Conservation (phyloP, 1,140 invertebrate genomes). For the Archivesica marissinica region DNA sequence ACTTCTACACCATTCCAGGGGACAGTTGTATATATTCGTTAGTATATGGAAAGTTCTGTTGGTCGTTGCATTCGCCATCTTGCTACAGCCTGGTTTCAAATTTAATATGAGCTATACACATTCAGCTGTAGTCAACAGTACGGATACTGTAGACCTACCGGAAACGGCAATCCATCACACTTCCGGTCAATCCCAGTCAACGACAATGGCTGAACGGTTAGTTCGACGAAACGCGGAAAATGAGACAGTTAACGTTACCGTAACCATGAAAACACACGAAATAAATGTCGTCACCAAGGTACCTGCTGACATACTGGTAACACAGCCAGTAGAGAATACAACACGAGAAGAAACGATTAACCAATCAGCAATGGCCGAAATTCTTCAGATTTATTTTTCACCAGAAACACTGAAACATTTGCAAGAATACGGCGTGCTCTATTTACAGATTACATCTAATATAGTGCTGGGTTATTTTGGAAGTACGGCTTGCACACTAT, state of each 20-base stretch:
- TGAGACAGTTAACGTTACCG: not conserved
- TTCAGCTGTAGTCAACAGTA: not conserved
- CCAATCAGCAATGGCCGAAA: not conserved
- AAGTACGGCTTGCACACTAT: slow-evolving; percentile 80
- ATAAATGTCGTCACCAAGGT: not conserved
- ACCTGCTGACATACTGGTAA: not conserved
- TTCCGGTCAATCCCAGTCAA: not conserved
- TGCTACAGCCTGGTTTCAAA: slow-evolving; percentile 70
- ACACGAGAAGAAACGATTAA: not conserved
- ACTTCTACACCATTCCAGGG: slow-evolving; percentile 68
- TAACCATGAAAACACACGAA: not conserved
- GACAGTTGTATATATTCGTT: slow-evolving; percentile 74
- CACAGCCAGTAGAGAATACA: not conserved
- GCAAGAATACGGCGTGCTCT: slow-evolving; percentile 70
- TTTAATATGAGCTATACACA: slow-evolving; percentile 71
- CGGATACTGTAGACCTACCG: not conserved
- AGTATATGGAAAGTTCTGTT: slow-evolving; percentile 76
- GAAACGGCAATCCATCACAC: not conserved
- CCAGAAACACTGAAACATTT: slow-evolving; percentile 65
- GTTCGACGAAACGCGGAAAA: not conserved
- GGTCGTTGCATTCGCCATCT: slow-evolving; percentile 76
- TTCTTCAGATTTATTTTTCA: not conserved
- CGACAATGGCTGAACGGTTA: not conserved
- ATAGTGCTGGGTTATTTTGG: slow-evolving; percentile 76
- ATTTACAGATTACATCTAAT: slow-evolving; percentile 67